These are phyloP conservation scores for Cnemophilus loriae DNA, from an alignment of 2,113 vertebrate species.

Conservation along the genomic window DNA sequence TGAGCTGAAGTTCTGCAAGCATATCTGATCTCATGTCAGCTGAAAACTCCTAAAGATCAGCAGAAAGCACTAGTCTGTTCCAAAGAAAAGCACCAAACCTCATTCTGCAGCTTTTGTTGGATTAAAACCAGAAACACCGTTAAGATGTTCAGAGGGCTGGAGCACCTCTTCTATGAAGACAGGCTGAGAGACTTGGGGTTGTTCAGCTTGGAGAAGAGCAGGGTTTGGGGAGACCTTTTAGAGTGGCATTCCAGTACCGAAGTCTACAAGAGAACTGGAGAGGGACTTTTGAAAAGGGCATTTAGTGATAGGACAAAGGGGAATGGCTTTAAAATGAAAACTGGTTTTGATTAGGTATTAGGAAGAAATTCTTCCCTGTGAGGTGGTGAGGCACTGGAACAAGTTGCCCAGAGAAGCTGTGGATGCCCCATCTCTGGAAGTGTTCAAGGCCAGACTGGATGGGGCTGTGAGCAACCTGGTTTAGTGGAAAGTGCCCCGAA, in stretches of 20 bases:
- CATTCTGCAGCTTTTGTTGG: background rate
- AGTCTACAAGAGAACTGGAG: background rate
- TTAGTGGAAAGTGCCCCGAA: background rate
- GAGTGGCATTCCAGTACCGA: background rate
- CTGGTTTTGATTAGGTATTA: background rate
- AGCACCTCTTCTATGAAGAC: background rate
- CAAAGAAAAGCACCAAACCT: background rate
- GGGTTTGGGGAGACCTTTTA: background rate
- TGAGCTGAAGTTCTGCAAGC: background rate
- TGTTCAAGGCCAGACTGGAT: background rate
- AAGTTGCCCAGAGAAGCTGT: background rate
- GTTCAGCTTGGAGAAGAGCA: background rate
- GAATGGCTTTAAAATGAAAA: background rate
- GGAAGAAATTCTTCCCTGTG: background rate
- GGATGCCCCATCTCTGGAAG: background rate
- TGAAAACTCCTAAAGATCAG: background rate
- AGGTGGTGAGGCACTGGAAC: background rate
- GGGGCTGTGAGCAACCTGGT: background rate
- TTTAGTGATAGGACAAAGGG: background rate
- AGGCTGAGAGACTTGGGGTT: background rate
- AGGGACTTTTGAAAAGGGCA: background rate
- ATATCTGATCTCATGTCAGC: background rate
- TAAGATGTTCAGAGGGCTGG: background rate
- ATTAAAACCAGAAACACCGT: background rate
- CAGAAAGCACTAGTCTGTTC: background rate